Base-by-base conservation (phyloP, 2,888 invertebrate species). In the Epistrophe grossulariae region DNA sequence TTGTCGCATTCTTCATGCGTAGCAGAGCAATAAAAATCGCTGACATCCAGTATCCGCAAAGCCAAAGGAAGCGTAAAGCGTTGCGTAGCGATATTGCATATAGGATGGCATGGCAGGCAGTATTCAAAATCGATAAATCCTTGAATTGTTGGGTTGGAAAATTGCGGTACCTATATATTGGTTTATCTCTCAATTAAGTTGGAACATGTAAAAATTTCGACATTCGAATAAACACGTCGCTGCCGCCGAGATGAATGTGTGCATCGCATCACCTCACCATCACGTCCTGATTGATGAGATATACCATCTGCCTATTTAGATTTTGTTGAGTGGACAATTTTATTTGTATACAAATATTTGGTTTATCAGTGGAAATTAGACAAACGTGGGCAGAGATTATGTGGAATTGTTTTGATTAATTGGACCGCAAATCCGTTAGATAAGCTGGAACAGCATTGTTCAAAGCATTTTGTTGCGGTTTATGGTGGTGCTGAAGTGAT, bases 121-220 rank as follows among this genome's bases (percentile, higher is more conserved):
- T 43, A 43, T 55, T 55, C 24, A 28, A 52, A 70, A 70, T 55
- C 70, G 52, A 70, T 70, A 70, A 70, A 55, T 70, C 70, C 40
- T 43, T 55, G 1, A 50, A 50, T 35, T 19, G 57, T 35, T 28
- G 64, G 31, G 17, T 38, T 45, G n/a, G 45, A 76, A 66, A 66
- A 57, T 66, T 59, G 52, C 48, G 40, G 55, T 70, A 38, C 50
- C n/a, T n/a, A n/a, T n/a, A n/a, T n/a, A n/a, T n/a, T 68, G 60
- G 73, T 70, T 79, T 84, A 71, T 84, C 57, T 71, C 57, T 70
- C 79, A 84, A 79, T 79, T 79, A 84, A 11, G 62, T 48, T 9
- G 70, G 15, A 38, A 76, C 40, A 35, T 55, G 59, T 70, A 24
- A 60, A 40, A 52, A 38, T 40, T 24, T 81, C 31, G 43, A 62